Base-by-base conservation (phyloP, 2,113 vertebrate species). In the Myiopsitta monachus region DNA sequence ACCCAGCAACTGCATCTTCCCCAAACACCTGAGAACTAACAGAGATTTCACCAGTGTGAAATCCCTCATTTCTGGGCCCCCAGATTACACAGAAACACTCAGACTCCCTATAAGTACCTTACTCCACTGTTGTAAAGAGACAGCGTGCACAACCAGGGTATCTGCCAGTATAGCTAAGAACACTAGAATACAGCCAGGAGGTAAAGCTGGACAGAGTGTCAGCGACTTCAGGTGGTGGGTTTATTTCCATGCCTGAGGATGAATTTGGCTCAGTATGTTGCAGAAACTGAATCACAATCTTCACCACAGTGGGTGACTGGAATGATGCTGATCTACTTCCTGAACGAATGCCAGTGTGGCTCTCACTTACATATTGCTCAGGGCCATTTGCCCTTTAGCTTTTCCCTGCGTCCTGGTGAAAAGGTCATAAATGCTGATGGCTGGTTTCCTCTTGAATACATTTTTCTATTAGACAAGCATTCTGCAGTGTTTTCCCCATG, bases 261-360 rank as follows among this genome's bases (percentile, higher is more conserved):
- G 61, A 78, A 62, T 76, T 43, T 69, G 39, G 31, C 49, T 41
- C 52, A 17, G 38, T 13, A 17, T 2, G 0, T 11, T 73, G 62
- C 66, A 94, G 77, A 82, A 84, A 79, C 10, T 4, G 61, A 75
- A 76, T 46, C 62, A 62, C 12, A 18, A 4, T 19, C 18, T 6
- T 54, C 19, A 18, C 28, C 47, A 64, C 24, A 2, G 3, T 4
- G 47, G 33, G 51, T 1, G 26, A 3, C 0, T 30, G 41, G 69
- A 79, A 78, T 0, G 6, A 41, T 43, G 63, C 66, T 73, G 81
- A 36, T 70, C 30, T 41, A 7, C 51, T 80, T 57, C 51, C 92
- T 83, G 28, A 63, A 31, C 86, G 28, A 63, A 31, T 0, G 4
- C 59, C 79, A 36, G 19, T 2, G 23, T 19, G 38, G 23, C 9